Evolutionary conservation across 2,888 invertebrate species (phyloP), one percentile per base, ranked within the genome.

Genomic region (Pandemis corylana): DNA sequence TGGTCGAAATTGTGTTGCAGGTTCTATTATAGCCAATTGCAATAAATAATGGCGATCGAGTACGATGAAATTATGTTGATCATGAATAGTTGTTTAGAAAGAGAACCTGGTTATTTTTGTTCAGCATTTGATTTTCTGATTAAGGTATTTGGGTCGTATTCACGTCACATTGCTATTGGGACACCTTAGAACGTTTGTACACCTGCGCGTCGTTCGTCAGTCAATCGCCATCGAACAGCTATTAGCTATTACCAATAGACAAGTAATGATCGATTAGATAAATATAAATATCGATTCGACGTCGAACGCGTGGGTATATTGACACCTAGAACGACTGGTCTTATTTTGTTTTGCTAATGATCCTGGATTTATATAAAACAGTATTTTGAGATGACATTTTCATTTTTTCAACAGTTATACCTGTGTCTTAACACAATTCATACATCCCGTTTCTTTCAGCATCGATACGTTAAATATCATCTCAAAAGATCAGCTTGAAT

Each of bases 291-390:
- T 20, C 56, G 56, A 20, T 56, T 15, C 10, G 20, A 56, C 56
- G 56, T 20, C 20, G 20, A 59, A 5, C 28, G 59, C 20, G 59
- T 28, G 28, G 59, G 28, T 59, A 28, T 59, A 59, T 59, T 41
- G 49, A 70, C 46, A 51, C 5, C 51, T 36, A 46, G 44, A 59
- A 28, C 59, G 59, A 59, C 28, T 59, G 12, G 56, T 59, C 9
- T 59, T 59, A 20, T 59, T 59, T 59, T 59, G 59, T 59, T 20
- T 10, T 59, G 59, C 59, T 59, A 59, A 7, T 28, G 44, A 13
- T 36, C 5, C 53, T 44, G 56, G 51, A 56, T 20, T 20, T 56
- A 4, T 15, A 3, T 59, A 28, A 20, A 4, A 20, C 4, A n/a
- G 2, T 56, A 56, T 59, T 20, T 59, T 28, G 15, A 53, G 7